phyloP scores from a whole-genome alignment of 2,113 vertebrate genomes.

The Cacatua alba region DNA sequence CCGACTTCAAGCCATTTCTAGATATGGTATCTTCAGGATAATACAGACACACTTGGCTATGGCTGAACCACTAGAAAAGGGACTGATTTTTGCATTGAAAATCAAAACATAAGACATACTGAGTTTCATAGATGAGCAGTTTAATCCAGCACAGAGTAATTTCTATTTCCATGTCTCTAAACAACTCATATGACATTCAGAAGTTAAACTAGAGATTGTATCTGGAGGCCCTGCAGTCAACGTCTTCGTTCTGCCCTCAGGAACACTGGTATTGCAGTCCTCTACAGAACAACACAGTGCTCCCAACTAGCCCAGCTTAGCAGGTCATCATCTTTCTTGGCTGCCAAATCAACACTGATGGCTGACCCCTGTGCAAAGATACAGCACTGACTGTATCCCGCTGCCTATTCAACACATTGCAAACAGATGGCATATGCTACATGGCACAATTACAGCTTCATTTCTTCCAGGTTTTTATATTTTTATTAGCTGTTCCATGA shows the following conservation, averaged over 20 bases:
- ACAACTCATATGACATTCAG: background rate
- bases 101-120: background rate
- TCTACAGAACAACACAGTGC: background rate
- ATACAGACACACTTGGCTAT: background rate
- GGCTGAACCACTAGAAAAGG: background rate
- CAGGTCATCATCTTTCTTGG: background rate
- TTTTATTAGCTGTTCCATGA: background rate
- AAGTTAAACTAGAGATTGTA: background rate
- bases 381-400: background rate
- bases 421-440: background rate
- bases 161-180: background rate
- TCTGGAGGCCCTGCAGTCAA: background rate
- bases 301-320: background rate
- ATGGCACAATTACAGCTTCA: background rate
- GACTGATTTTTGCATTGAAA: background rate
- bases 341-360: background rate
- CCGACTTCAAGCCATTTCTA: background rate
- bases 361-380: background rate
- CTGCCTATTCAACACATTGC: background rate
- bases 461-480: background rate
- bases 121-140: background rate
- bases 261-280: background rate
- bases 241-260: background rate
- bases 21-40: background rate
- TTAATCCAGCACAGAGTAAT: background rate